phyloP scores from a whole-genome alignment of 2,888 invertebrate genomes.

The Metopia argyrocephala region DNA sequence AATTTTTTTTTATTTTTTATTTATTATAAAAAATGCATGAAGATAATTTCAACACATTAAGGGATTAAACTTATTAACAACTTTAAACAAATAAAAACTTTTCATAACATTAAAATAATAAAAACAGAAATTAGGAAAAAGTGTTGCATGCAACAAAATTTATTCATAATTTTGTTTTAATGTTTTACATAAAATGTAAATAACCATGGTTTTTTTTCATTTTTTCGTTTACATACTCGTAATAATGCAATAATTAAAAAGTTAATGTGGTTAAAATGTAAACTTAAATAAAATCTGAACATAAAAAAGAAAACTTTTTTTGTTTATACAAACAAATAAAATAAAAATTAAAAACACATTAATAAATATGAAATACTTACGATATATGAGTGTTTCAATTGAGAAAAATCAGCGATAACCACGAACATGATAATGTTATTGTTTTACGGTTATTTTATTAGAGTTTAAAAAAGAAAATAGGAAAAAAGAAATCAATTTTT shows the following conservation, averaged over 20 bases:
- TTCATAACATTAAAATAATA: not conserved
- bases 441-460: constrained; percentile 30
- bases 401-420: constrained; percentile 37
- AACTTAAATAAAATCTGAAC: constrained; percentile 21
- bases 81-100: constrained; percentile 31
- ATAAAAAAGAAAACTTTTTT: constrained; percentile 23
- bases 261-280: constrained; percentile 46
- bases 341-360: constrained; percentile 11
- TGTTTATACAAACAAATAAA: not conserved
- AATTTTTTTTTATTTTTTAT: no score
- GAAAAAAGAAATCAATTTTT: not conserved
- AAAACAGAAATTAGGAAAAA: not conserved
- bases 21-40: no score
- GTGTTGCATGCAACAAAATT: not conserved
- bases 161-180: not conserved
- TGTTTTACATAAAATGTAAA: constrained; percentile 19
- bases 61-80: constrained; percentile 38
- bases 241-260: constrained; percentile 48
- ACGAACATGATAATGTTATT: constrained; percentile 41
- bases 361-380: constrained; percentile 20
- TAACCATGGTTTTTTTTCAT: no score
- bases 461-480: not conserved
- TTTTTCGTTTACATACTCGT: constrained; percentile 35
- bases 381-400: not conserved
- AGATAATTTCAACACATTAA: constrained; percentile 10